Conservation (phyloP, 1,140 invertebrate species). For the Cyphomyrmex costatus region DNA sequence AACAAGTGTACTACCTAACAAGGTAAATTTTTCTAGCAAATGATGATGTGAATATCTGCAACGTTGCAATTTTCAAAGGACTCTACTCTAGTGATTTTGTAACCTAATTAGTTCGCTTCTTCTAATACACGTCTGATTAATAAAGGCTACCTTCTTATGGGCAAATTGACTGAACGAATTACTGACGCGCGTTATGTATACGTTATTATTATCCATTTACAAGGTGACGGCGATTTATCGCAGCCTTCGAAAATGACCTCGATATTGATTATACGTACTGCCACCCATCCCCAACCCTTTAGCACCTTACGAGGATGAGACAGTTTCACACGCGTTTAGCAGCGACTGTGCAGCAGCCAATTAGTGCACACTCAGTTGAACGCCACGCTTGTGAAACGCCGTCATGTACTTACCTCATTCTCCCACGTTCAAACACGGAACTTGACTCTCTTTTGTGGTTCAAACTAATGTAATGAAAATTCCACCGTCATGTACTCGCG, state of each 20-base stretch:
- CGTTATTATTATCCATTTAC: slow-evolving; percentile 63
- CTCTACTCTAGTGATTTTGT: background rate
- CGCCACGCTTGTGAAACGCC: background rate
- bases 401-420: slow-evolving; percentile 53
- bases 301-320: slow-evolving; percentile 29
- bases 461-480: slow-evolving; percentile 46
- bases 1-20: background rate
- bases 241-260: slow-evolving; percentile 62
- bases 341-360: slow-evolving; percentile 27
- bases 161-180: slow-evolving; percentile 51
- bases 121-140: slow-evolving; percentile 19
- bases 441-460: slow-evolving; percentile 14
- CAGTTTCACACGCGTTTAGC: slow-evolving; percentile 62
- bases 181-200: slow-evolving; percentile 22
- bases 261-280: slow-evolving; percentile 63
- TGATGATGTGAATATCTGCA: background rate
- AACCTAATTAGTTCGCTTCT: slow-evolving; percentile 43
- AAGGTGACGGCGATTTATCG: slow-evolving; percentile 51
- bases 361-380: slow-evolving; percentile 29
- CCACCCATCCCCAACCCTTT: slow-evolving; percentile 51
- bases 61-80: background rate
- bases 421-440: slow-evolving; percentile 32
- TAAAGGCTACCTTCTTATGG: slow-evolving; percentile 33
- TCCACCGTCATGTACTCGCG: background rate
- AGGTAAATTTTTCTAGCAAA: background rate